Percentiles rank a stretch among this genome's conserved stretches.
phyloP scores from a whole-genome alignment of 2,888 invertebrate species.

The Abscondita cerata region DNA sequence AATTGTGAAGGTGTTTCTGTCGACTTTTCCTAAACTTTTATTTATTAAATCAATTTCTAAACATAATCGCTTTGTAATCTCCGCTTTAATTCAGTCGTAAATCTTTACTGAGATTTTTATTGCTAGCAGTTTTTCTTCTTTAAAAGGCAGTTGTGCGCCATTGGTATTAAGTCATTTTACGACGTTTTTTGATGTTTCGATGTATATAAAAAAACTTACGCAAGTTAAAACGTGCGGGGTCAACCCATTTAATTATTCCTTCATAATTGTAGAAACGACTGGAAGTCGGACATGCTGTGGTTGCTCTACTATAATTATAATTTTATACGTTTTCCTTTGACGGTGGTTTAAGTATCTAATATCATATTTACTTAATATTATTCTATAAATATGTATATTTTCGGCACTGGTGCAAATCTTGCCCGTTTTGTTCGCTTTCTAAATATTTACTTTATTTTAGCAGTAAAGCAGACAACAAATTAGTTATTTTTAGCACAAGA shows the following conservation, averaged over 20 bases:
- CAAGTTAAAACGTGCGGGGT: not conserved
- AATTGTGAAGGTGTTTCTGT: conserved; percentile 25
- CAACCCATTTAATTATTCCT: conserved; percentile 10
- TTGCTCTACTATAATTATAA: conserved; percentile 19
- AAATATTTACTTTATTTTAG: not conserved
- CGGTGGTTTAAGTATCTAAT: conserved; percentile 21
- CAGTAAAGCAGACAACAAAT: not conserved
- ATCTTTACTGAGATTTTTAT: too few relatives aligned
- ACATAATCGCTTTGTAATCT: conserved; percentile 14
- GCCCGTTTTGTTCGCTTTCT: not conserved
- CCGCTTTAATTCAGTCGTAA: not conserved
- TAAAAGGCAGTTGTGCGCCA: too few relatives aligned
- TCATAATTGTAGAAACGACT: conserved; percentile 5
- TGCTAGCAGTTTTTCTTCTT: too few relatives aligned
- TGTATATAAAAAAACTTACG: not conserved
- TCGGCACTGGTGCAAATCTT: not conserved
- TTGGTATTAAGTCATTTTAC: too few relatives aligned
- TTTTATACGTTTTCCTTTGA: conserved; percentile 28
- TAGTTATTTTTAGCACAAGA: not conserved
- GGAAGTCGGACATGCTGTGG: conserved; percentile 9
- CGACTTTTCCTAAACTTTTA: conserved; percentile 5
- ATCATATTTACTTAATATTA: conserved; percentile 19
- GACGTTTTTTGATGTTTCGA: too few relatives aligned
- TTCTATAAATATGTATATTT: conserved; percentile 28
- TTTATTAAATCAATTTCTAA: conserved; percentile 17